phyloP scores from a whole-genome alignment of 2,113 vertebrate genomes.

The Perccottus glenii region DNA sequence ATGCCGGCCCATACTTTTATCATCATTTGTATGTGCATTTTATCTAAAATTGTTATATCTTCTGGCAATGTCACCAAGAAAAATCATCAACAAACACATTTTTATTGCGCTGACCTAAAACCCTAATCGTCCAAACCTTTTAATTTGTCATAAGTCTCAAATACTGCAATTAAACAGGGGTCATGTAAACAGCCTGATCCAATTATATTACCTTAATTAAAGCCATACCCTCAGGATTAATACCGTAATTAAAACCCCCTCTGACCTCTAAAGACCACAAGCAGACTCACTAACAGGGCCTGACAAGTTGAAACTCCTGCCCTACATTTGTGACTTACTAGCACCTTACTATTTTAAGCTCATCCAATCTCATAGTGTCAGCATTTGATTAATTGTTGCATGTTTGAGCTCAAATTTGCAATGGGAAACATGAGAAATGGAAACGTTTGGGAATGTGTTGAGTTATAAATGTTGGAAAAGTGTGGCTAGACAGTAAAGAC shows the following conservation, averaged over 20 bases:
- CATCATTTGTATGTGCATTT: too few species aligned
- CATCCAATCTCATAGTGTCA: slow-evolving; percentile 36
- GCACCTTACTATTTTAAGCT: slow-evolving; percentile 49
- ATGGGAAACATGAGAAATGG: neutral
- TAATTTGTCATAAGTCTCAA: slow-evolving; percentile 2
- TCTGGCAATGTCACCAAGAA: too few species aligned
- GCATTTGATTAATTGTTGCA: slow-evolving; percentile 14
- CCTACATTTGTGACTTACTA: slow-evolving; percentile 53
- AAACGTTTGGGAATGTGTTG: too few species aligned
- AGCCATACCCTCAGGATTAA: slow-evolving; percentile 55
- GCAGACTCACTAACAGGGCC: slow-evolving; percentile 14
- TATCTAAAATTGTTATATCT: too few species aligned
- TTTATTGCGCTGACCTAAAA: too few species aligned
- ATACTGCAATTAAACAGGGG: slow-evolving; percentile 23
- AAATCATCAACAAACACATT: too few species aligned
- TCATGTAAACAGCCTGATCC: slow-evolving; percentile 50
- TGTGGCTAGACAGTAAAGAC: neutral
- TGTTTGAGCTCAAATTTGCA: neutral
- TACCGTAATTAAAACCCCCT: slow-evolving; percentile 49
- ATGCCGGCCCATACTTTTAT: too few species aligned
- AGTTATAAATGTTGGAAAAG: too few species aligned
- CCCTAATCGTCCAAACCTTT: too few species aligned
- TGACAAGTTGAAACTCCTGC: slow-evolving; percentile 39
- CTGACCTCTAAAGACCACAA: slow-evolving; percentile 47
- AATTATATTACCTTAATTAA: slow-evolving; percentile 64